Conservation (phyloP, 2,797 vertebrate species). For the Loris lydekkerianus region DNA sequence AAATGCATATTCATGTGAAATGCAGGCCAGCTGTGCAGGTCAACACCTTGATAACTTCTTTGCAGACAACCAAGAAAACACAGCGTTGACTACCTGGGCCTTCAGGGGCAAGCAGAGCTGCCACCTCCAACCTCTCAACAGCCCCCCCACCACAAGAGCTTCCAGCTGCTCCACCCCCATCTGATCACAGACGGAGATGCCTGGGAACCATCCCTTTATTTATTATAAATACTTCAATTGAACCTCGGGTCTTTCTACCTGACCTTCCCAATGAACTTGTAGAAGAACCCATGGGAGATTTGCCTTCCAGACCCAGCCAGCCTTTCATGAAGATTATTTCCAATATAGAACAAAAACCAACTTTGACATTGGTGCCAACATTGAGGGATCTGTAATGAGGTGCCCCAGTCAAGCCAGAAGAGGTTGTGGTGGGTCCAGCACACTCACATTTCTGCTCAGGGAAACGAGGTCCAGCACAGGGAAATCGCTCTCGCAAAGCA, state of each 20-base stretch:
- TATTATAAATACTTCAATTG: fast-evolving
- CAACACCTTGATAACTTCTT: neutral
- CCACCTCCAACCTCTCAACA: neutral
- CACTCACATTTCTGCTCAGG: fast-evolving
- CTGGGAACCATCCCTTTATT: neutral
- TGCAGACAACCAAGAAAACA: neutral
- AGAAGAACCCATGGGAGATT: neutral
- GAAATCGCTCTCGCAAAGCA: neutral
- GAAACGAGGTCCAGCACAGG: neutral
- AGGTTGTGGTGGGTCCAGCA: neutral
- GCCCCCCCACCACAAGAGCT: neutral
- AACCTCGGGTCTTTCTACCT: neutral
- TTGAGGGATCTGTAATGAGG: too few relatives aligned
- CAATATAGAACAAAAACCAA: fast-evolving
- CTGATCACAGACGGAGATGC: too few relatives aligned
- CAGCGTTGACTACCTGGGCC: neutral
- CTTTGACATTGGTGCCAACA: fast-evolving
- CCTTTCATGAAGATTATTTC: too few relatives aligned
- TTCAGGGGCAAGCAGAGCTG: fast-evolving
- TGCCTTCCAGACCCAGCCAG: neutral
- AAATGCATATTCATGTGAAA: neutral
- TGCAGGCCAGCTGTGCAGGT: neutral
- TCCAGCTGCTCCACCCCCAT: fast-evolving
- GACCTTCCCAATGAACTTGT: fast-evolving
- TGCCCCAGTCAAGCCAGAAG: fast-evolving